Evolutionary conservation across 2,888 invertebrate genomes (phyloP), one percentile per base, ranked within the genome.

Genomic region (Podabrus alpinus): DNA sequence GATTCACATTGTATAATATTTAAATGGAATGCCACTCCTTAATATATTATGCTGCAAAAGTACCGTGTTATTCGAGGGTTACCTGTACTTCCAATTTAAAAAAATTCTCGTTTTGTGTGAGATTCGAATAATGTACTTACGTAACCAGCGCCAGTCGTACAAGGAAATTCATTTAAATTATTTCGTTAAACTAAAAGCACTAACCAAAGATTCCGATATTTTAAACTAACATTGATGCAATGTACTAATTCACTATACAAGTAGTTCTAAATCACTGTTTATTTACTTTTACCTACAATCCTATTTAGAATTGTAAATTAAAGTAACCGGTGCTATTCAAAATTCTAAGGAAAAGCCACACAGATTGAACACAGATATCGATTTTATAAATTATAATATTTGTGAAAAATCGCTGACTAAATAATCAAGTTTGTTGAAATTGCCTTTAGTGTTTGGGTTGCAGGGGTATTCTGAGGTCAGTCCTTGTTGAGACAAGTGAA

Each of bases 381-480:
- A 45, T 45, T 7, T 45, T 45, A 45, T 45, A 45, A n/a, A 45
- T n/a, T 45, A 45, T 45, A 45, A 45, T 45, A 45, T 45, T 45
- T 45, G 45, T 45, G 45, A 45, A 45, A 45, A 45, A 45, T 45
- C 45, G n/a, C n/a, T 45, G 45, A n/a, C 45, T 45, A 45, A 45
- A 45, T 45, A 45, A 45, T 45, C 45, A n/a, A 45, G 45, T 45
- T 45, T 45, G n/a, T n/a, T n/a, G 45, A 45, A 45, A 45, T 45
- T 45, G 45, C 45, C 45, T n/a, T 45, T 45, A 45, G 45, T 45
- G 45, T n/a, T 45, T 45, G 45, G 45, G 45, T n/a, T 45, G 45
- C n/a, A 45, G 45, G 25, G 71, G 59, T 71, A 64, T 71, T 59
- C 64, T 74, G 74, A 74, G 74, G 74, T 74, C 71, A 71, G 68